Percentiles rank a stretch among this genome's conserved stretches.
These are phyloP conservation scores for Brachyhypopomus occidentalis DNA, from an alignment of 2,113 vertebrate species.

Conservation along the genomic window DNA sequence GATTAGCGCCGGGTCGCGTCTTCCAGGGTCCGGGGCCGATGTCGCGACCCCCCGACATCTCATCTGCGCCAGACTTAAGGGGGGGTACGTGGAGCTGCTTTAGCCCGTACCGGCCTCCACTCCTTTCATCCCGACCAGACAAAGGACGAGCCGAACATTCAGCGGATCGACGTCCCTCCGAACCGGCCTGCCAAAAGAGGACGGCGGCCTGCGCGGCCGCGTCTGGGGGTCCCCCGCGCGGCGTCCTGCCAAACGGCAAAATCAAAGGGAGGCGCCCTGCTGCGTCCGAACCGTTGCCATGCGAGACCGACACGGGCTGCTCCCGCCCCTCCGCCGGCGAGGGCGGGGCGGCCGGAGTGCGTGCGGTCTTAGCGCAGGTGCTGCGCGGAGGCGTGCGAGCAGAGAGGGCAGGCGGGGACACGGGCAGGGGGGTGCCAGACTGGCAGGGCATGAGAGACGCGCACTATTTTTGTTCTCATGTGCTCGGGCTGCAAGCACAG, in stretches of 20 bases:
- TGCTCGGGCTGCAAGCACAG: conserved; percentile 8
- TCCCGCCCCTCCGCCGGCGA: conserved; percentile 30
- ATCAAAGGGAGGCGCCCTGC: conserved; percentile 47
- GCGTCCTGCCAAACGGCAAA: conserved; percentile 68
- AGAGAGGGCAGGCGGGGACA: conserved; percentile 9
- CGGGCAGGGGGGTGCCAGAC: background rate
- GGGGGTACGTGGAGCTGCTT: conserved; percentile 63
- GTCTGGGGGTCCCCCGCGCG: conserved; percentile 66
- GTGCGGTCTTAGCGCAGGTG: background rate
- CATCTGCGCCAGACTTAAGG: conserved; percentile 61
- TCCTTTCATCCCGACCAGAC: conserved; percentile 76
- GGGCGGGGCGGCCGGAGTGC: background rate
- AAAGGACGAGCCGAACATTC: conserved; percentile 67
- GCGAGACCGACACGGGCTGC: conserved; percentile 21
- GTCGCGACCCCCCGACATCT: conserved; percentile 65
- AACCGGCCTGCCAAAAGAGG: conserved; percentile 30
- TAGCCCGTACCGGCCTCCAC: conserved; percentile 79
- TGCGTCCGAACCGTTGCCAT: conserved; percentile 55
- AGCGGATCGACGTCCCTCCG: conserved; percentile 62
- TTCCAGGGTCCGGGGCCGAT: conserved; percentile 75
- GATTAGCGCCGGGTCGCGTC: conserved; percentile 77
- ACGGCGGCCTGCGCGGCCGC: conserved; percentile 56
- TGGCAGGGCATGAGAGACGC: conserved; percentile 1
- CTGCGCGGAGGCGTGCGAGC: background rate
- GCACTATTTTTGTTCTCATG: conserved; percentile 32